phyloP scores from a whole-genome alignment of 2,113 vertebrate genomes.

The Gorsachius goisagi region DNA sequence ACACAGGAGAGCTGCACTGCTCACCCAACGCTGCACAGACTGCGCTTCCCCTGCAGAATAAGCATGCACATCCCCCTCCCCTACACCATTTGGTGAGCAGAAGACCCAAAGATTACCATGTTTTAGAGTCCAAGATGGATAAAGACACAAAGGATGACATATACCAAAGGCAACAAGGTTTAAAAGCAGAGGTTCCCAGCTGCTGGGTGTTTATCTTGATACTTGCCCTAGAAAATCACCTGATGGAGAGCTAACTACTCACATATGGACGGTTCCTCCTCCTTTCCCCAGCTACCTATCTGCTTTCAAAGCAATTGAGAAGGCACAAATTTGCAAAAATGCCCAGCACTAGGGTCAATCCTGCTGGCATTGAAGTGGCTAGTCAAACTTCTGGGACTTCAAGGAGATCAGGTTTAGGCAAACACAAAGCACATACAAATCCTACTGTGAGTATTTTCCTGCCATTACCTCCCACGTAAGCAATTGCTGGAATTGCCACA shows the following conservation, averaged over 20 bases:
- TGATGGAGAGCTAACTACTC: background rate
- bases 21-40: background rate
- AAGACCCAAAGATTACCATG: background rate
- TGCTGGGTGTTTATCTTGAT: background rate
- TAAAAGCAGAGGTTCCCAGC: background rate
- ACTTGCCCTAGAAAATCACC: background rate
- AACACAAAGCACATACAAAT: slow-evolving; percentile 65
- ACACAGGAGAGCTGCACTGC: background rate
- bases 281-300: background rate
- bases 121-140: background rate
- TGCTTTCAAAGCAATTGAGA: background rate
- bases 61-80: too few species aligned
- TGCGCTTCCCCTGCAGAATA: background rate
- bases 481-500: slow-evolving; percentile 63
- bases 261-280: background rate
- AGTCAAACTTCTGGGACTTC: slow-evolving; percentile 47
- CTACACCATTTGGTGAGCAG: background rate
- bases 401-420: slow-evolving; percentile 64
- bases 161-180: background rate
- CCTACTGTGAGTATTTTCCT: slow-evolving; percentile 55
- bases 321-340: background rate
- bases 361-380: background rate
- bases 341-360: slow-evolving; percentile 9
- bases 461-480: slow-evolving; percentile 66
- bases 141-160: background rate